These are phyloP conservation scores for Saxidomus purpurata DNA, from an alignment of 1,140 invertebrate species.

Conservation along the genomic window DNA sequence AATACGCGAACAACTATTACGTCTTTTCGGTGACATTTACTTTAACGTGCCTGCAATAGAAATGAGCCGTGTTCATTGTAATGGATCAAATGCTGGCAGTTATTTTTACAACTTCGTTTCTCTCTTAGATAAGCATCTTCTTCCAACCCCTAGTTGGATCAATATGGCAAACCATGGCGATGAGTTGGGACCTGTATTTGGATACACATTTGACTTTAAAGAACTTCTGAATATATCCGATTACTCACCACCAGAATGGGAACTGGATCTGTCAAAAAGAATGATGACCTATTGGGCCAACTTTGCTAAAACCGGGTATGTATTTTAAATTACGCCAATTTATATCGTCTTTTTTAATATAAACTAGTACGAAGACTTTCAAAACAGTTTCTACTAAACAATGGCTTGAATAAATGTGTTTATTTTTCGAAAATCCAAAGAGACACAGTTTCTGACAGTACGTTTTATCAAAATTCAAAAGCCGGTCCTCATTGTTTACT, in stretches of 20 bases:
- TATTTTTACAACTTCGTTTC: slow-evolving; percentile 13
- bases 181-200: slow-evolving; percentile 40
- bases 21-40: slow-evolving; percentile 10
- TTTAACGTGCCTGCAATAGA: slow-evolving; percentile 32
- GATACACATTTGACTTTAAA: slow-evolving; percentile 10
- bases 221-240: background rate
- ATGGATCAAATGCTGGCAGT: slow-evolving; percentile 1
- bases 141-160: slow-evolving; percentile 9
- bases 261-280: slow-evolving; percentile 33
- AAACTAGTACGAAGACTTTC: too few species aligned
- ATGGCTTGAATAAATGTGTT: too few species aligned
- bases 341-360: background rate
- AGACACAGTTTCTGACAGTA: too few species aligned
- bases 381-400: too few species aligned
- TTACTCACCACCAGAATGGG: slow-evolving; percentile 29
- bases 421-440: too few species aligned
- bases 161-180: slow-evolving; percentile 31
- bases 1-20: slow-evolving; percentile 12
- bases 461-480: too few species aligned
- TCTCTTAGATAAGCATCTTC: background rate
- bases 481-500: too few species aligned
- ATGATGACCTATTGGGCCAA: slow-evolving; percentile 59
- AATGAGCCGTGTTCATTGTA: slow-evolving; percentile 30
- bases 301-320: slow-evolving; percentile 58
- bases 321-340: too few species aligned